These are phyloP conservation scores for Conus ventricosus DNA, from an alignment of 1,140 invertebrate genomes.

Conservation along the genomic window DNA sequence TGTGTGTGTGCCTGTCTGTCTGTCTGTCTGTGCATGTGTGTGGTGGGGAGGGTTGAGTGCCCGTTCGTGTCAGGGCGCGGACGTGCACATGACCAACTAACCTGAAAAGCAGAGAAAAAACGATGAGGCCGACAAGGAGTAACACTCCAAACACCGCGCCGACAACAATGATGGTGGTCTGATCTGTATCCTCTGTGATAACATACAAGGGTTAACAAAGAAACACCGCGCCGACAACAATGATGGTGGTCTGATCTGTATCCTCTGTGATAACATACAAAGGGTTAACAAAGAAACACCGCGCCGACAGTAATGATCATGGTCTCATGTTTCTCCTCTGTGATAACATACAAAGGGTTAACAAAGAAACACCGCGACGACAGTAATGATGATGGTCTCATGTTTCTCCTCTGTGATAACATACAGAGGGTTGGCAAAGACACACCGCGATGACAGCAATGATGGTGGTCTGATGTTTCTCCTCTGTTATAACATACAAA, in stretches of 20 bases:
- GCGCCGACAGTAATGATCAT: slow-evolving; percentile 4
- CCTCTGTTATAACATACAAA: not conserved
- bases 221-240: slow-evolving; percentile 16
- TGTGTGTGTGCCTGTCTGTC: too few relatives aligned
- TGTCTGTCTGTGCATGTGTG: too few relatives aligned
- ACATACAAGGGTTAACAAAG: too few relatives aligned
- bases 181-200: slow-evolving; percentile 11
- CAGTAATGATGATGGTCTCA: not conserved
- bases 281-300: too few relatives aligned
- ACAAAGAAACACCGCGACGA: slow-evolving; percentile 5
- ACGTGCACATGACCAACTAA: not conserved
- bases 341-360: not conserved
- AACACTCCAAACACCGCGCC: not conserved
- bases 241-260: not conserved
- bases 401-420: slow-evolving; percentile 6
- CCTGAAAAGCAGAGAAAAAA: slow-evolving; percentile 8
- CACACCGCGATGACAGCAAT: slow-evolving; percentile 14
- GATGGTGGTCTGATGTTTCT: not conserved
- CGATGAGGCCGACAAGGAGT: not conserved
- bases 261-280: not conserved
- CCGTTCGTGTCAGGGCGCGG: too few relatives aligned
- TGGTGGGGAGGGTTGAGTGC: too few relatives aligned
- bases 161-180: not conserved
- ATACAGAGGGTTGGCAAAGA: too few relatives aligned
- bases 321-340: not conserved